A percentile compares a stretch with the other conserved stretches of the same genome.
These are phyloP conservation scores for Ooceraea biroi DNA, from an alignment of 1,140 invertebrate genomes.

Conservation along the genomic window DNA sequence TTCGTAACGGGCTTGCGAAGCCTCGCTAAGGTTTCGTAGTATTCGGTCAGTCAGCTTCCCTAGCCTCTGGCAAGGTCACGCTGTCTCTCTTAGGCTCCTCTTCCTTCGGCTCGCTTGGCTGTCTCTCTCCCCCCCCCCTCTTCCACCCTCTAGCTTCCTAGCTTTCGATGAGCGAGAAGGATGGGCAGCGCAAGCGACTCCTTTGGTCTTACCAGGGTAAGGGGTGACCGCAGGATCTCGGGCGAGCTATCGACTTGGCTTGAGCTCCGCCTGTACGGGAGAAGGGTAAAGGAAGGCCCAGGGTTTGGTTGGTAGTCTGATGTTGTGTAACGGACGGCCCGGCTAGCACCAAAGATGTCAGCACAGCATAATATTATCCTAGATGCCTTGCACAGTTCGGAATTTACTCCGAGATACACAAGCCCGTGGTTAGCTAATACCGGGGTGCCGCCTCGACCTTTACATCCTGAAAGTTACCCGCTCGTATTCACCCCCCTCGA, in stretches of 20 bases:
- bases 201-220: conserved; percentile 82
- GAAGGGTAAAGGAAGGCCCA: conserved; percentile 68
- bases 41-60: conserved; percentile 76
- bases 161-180: conserved; percentile 64
- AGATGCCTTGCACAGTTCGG: conserved; percentile 69
- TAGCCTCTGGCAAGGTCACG: conserved; percentile 69
- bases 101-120: background rate
- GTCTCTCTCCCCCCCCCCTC: conserved; percentile 2
- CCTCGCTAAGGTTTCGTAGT: conserved; percentile 73
- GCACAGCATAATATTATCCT: conserved; percentile 79
- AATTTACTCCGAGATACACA: conserved; percentile 77
- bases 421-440: conserved; percentile 75
- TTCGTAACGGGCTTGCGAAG: conserved; percentile 73
- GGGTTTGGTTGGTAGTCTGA: conserved; percentile 62
- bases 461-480: conserved; percentile 69
- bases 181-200: conserved; percentile 76
- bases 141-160: conserved; percentile 23
- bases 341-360: conserved; percentile 81
- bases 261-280: conserved; percentile 57
- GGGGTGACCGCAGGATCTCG: conserved; percentile 83
- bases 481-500: conserved; percentile 60
- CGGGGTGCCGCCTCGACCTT: conserved; percentile 60
- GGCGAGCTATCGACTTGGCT: conserved; percentile 83
- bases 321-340: conserved; percentile 75
- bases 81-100: conserved; percentile 54